phyloP scores from a whole-genome alignment of 1,140 invertebrate genomes.

The Sogatella furcifera region DNA sequence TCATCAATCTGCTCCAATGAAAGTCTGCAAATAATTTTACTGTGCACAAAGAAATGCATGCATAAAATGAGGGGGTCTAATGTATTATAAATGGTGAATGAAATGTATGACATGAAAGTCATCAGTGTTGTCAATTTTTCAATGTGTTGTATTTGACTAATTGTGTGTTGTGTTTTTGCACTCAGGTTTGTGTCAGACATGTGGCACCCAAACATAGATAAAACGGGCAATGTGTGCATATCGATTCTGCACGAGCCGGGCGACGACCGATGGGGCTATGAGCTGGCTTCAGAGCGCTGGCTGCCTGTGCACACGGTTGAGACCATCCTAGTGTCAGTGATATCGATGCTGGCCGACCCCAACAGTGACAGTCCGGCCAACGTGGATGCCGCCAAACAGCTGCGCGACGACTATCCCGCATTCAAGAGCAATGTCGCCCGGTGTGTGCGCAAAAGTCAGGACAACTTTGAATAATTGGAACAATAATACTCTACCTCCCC shows the following conservation, averaged over 20 bases:
- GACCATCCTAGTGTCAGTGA: slow-evolving; percentile 96
- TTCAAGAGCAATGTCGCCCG: slow-evolving; percentile 95
- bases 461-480: slow-evolving; percentile 42
- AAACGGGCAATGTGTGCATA: slow-evolving; percentile 97
- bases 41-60: too few species aligned
- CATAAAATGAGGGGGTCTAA: too few species aligned
- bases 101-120: too few species aligned
- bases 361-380: slow-evolving; percentile 99
- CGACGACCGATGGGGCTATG: slow-evolving; percentile 98
- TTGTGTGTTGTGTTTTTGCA: slow-evolving; percentile 12
- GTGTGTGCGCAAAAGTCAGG: slow-evolving; percentile 96
- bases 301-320: slow-evolving; percentile 98
- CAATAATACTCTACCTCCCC: too few species aligned
- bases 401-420: slow-evolving; percentile 90
- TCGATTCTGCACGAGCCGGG: slow-evolving; percentile 98
- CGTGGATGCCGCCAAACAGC: slow-evolving; percentile 99
- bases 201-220: slow-evolving; percentile 99
- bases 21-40: too few species aligned
- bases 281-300: slow-evolving; percentile 97
- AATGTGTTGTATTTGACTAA: too few species aligned
- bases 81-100: too few species aligned
- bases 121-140: too few species aligned
- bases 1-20: too few species aligned
- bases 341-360: slow-evolving; percentile 98
- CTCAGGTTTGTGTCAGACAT: slow-evolving; percentile 84